phyloP scores from a whole-genome alignment of 2,113 vertebrate genomes.

The Gymnobelideus leadbeateri region DNA sequence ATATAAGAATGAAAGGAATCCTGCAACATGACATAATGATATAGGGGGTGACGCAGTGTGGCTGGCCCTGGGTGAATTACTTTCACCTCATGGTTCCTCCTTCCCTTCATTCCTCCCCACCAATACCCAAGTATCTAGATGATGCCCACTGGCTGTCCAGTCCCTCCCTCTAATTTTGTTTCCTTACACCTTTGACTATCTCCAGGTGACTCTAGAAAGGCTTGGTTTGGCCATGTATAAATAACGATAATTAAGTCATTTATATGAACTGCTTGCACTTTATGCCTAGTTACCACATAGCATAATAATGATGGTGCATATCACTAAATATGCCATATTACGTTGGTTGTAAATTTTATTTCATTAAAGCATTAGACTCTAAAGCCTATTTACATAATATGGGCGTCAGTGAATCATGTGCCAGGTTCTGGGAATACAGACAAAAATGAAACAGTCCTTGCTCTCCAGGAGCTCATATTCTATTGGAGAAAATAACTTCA shows the following conservation, averaged over 20 bases:
- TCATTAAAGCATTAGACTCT: not conserved
- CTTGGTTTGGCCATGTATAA: not conserved
- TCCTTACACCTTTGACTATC: not conserved
- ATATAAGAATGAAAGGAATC: not conserved
- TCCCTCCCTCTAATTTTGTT: not conserved
- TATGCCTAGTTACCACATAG: not conserved
- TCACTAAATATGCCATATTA: not conserved
- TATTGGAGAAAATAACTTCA: not conserved
- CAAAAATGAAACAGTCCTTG: not conserved
- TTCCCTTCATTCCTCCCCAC: not conserved
- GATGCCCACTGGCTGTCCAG: not conserved
- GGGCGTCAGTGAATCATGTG: not conserved
- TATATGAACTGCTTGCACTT: not conserved
- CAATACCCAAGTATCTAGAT: not conserved
- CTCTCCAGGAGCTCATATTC: not conserved
- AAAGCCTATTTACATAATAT: not conserved
- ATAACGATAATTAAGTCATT: not conserved
- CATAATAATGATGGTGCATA: not conserved
- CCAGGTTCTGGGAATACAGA: not conserved
- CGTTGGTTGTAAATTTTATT: not conserved
- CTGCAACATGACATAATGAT: not conserved
- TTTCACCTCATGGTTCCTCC: not conserved
- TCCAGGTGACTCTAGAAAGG: not conserved
- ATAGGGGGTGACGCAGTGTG: not conserved
- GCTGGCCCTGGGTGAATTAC: not conserved